Percentiles rank a stretch among this genome's conserved stretches.
Evolutionary conservation across 2,797 vertebrate species (phyloP).

Genomic region (Chaunax sp.): DNA sequence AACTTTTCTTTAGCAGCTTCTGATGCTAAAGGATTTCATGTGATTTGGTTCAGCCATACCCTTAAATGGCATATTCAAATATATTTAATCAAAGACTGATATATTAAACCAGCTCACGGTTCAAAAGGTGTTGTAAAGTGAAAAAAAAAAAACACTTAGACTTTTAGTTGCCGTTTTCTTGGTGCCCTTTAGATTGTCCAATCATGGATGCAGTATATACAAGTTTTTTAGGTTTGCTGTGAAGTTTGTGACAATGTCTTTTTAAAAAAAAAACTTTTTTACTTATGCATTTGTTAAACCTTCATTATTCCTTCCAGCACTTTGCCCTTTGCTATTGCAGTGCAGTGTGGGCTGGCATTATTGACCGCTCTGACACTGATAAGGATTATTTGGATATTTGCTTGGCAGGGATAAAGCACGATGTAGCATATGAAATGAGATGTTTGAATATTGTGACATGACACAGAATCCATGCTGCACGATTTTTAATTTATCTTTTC

Average conservation of each 20-base stretch:
- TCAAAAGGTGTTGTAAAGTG: background rate
- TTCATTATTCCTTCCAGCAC: background rate
- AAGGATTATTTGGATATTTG: too few species aligned
- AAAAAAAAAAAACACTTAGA: background rate
- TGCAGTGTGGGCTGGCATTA: background rate
- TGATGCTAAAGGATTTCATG: background rate
- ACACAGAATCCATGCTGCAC: background rate
- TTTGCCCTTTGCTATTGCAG: background rate
- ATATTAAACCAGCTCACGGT: fast-evolving
- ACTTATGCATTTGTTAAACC: background rate
- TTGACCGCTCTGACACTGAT: too few species aligned
- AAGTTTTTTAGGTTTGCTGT: background rate
- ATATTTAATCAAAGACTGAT: background rate
- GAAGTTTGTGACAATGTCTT: background rate
- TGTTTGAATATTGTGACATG: background rate
- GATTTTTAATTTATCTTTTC: background rate
- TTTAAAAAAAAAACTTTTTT: too few species aligned
- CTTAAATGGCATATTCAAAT: background rate
- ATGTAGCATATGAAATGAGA: too few species aligned
- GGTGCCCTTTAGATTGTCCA: too few species aligned
- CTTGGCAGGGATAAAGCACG: too few species aligned
- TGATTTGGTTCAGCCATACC: background rate
- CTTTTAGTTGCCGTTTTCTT: too few species aligned
- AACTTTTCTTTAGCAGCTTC: background rate
- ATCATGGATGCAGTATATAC: too few species aligned